Evolutionary conservation across 2,113 vertebrate species (phyloP).

Genomic region (Trachemys scripta): DNA sequence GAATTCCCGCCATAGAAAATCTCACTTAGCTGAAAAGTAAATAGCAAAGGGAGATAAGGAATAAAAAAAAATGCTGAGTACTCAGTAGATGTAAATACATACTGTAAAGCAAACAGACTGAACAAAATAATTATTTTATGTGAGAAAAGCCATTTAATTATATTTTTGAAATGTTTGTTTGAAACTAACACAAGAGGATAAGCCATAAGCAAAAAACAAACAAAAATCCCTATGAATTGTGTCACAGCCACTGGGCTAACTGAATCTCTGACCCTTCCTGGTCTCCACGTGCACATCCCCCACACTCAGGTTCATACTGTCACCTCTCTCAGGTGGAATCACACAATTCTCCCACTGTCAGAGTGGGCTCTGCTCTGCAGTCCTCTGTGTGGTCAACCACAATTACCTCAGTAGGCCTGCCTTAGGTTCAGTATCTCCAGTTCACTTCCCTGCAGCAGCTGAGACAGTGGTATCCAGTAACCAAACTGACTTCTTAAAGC

Average conservation of each 20-base stretch:
- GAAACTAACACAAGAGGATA: neutral
- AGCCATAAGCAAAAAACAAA: neutral
- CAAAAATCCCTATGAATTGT: neutral
- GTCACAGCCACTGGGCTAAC: neutral
- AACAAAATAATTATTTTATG: neutral
- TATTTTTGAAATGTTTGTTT: too few relatives aligned
- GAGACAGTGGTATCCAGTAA: neutral
- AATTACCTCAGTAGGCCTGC: neutral
- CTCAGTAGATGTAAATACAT: neutral
- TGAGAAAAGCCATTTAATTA: neutral
- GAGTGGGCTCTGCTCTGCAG: neutral
- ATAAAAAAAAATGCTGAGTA: neutral
- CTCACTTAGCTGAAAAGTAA: neutral
- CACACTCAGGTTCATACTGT: neutral
- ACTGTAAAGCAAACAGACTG: neutral
- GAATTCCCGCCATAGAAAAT: neutral
- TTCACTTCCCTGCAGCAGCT: neutral
- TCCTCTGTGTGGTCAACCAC: neutral
- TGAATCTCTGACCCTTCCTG: neutral
- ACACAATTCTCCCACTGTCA: neutral
- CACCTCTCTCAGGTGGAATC: neutral
- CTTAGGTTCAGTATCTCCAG: neutral
- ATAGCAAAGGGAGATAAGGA: neutral
- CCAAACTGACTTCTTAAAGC: neutral
- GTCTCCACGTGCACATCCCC: neutral